Conservation (phyloP, 2,113 vertebrate genomes). For the Eulemur macaco region DNA sequence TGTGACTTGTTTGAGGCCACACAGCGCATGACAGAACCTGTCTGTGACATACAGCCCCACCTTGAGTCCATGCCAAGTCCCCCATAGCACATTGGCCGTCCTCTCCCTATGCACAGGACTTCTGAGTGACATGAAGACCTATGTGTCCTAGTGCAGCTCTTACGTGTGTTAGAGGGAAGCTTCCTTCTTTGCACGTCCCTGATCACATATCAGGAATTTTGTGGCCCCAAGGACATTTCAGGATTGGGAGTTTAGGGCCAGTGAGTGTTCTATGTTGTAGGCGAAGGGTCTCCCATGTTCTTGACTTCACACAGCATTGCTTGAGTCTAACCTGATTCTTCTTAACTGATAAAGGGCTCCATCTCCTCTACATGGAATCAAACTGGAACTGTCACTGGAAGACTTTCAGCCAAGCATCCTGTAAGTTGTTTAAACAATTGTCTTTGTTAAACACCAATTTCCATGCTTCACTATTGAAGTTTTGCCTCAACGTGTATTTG, state of each 20-base stretch:
- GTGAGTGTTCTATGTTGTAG: background rate
- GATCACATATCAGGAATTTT: background rate
- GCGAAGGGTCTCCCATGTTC: background rate
- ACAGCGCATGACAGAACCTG: background rate
- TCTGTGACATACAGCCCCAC: background rate
- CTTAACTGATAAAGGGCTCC: conserved; percentile 74
- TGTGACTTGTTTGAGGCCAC: background rate
- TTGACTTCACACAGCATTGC: fast-evolving
- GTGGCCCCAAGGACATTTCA: background rate
- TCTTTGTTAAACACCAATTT: background rate
- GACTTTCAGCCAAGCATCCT: conserved; percentile 92
- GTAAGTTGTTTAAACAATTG: conserved; percentile 83
- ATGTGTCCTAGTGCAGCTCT: background rate
- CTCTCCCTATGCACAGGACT: background rate
- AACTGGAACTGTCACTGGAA: conserved; percentile 92
- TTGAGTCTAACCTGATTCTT: background rate
- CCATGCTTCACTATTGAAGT: background rate
- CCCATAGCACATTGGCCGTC: fast-evolving
- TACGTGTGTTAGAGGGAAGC: background rate
- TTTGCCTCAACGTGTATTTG: background rate
- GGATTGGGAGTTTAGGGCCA: background rate
- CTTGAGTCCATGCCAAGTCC: background rate
- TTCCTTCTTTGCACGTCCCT: background rate
- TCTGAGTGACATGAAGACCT: background rate
- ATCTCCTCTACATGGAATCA: conserved; percentile 85